phyloP scores from a whole-genome alignment of 1,140 invertebrate species.

The Aphis gossypii region DNA sequence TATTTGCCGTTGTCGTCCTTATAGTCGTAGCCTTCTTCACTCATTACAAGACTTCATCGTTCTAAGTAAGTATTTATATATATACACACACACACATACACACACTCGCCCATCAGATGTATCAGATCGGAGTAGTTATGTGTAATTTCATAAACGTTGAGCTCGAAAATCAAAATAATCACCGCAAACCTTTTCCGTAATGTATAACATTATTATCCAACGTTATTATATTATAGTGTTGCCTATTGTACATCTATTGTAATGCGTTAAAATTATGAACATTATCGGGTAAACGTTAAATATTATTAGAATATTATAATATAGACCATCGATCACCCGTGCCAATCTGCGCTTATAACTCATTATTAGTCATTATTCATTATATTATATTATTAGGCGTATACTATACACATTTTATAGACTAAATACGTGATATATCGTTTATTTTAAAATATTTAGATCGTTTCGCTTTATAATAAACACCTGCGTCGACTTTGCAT shows the following conservation, averaged over 20 bases:
- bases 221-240: no score
- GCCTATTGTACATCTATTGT: no score
- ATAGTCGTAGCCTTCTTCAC: neutral
- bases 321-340: neutral
- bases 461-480: neutral
- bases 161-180: neutral
- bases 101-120: no score
- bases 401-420: neutral
- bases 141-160: neutral
- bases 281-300: neutral
- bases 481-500: neutral
- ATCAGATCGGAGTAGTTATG: neutral
- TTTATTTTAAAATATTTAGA: slow-evolving; percentile 2
- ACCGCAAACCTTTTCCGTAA: neutral
- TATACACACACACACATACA: no score
- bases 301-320: neutral
- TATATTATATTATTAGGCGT: neutral
- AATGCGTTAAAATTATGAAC: neutral
- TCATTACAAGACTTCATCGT: neutral
- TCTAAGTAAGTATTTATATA: no score
- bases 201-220: neutral
- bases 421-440: neutral
- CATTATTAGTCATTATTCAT: neutral
- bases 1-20: neutral
- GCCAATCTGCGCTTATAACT: neutral